Conservation (phyloP, 2,888 invertebrate species). For the Andrena bicolor region DNA sequence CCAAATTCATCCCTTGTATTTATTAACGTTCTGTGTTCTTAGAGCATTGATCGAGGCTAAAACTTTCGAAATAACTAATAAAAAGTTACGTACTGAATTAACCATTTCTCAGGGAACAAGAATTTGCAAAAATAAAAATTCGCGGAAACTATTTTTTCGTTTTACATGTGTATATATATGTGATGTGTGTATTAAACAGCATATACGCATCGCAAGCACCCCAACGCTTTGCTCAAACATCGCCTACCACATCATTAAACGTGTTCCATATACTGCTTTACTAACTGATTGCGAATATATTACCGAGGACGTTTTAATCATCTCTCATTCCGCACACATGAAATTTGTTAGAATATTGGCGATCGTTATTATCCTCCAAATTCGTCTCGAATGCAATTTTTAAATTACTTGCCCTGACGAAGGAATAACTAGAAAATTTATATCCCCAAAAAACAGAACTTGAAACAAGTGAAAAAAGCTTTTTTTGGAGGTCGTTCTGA, state of each 20-base stretch:
- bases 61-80: not conserved
- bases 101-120: not conserved
- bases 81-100: not conserved
- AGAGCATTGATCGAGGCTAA: not conserved
- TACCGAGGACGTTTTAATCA: not conserved
- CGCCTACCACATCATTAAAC: slow-evolving; percentile 6
- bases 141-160: not conserved
- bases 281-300: slow-evolving; percentile 6
- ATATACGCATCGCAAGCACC: not conserved
- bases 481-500: not conserved
- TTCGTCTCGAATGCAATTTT: not conserved
- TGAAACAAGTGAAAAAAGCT: not conserved
- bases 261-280: not conserved
- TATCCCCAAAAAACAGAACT: too few relatives aligned
- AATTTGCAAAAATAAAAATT: not conserved
- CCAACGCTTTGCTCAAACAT: not conserved
- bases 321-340: not conserved
- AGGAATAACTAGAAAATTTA: too few relatives aligned
- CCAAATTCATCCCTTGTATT: slow-evolving; percentile 1
- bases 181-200: not conserved
- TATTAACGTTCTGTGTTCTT: not conserved
- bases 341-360: not conserved
- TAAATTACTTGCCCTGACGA: not conserved
- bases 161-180: not conserved
- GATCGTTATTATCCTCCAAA: not conserved